phyloP scores from a whole-genome alignment of 2,113 vertebrate genomes.

The Tinamus guttatus region DNA sequence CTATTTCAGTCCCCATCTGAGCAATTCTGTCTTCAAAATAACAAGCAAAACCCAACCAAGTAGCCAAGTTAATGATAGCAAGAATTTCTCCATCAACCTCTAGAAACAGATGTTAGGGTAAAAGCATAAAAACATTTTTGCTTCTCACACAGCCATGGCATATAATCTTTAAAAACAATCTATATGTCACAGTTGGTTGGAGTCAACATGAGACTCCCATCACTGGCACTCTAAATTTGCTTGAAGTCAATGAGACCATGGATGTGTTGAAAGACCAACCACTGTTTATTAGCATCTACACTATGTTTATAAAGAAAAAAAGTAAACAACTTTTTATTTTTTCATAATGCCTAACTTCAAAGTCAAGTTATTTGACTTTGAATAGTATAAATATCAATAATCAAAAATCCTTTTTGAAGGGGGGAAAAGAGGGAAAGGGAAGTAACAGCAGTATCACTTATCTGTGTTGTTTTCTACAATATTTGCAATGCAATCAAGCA shows the following conservation, averaged over 20 bases:
- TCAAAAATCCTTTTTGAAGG: neutral
- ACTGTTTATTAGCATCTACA: neutral
- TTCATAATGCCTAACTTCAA: neutral
- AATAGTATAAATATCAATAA: neutral
- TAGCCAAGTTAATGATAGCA: neutral
- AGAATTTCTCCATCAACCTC: neutral
- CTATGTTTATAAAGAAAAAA: neutral
- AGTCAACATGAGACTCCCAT: fast-evolving
- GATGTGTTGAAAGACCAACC: neutral
- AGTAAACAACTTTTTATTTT: fast-evolving
- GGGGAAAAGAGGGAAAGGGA: fast-evolving
- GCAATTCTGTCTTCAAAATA: neutral
- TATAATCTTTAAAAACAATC: slow-evolving; percentile 33
- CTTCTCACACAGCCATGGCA: neutral
- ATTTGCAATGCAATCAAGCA: neutral
- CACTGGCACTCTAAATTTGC: fast-evolving
- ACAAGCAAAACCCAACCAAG: neutral
- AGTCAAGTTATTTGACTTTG: neutral
- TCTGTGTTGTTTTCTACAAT: neutral
- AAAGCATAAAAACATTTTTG: neutral
- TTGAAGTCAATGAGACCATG: neutral
- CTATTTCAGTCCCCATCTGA: neutral
- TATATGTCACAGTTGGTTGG: neutral
- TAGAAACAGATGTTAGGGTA: neutral
- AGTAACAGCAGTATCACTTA: neutral